Conservation (phyloP, 1,140 invertebrate species). For the Idris sp. region DNA sequence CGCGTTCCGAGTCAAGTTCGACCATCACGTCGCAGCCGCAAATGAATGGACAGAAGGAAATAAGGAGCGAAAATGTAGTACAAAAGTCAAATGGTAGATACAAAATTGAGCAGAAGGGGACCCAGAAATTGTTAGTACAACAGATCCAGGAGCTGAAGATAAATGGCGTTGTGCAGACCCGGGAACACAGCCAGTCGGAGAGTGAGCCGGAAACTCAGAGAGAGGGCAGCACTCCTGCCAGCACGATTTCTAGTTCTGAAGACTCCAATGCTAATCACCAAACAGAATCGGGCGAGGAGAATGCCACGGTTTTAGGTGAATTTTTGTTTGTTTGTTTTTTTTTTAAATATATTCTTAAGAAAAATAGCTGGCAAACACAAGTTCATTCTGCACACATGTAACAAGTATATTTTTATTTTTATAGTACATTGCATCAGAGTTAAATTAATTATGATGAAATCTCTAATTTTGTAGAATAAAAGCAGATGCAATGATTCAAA, state of each 20-base stretch:
- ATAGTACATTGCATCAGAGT: too few relatives aligned
- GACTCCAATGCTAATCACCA: slow-evolving; percentile 71
- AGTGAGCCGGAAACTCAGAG: slow-evolving; percentile 71
- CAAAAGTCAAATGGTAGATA: slow-evolving; percentile 70
- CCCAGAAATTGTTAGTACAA: slow-evolving; percentile 66
- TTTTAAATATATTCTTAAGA: too few relatives aligned
- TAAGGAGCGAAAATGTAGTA: slow-evolving; percentile 66
- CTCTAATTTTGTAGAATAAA: slow-evolving; percentile 51
- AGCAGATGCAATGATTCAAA: slow-evolving; percentile 47
- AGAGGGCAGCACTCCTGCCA: slow-evolving; percentile 74
- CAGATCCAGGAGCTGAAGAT: slow-evolving; percentile 72
- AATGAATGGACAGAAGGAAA: slow-evolving; percentile 71
- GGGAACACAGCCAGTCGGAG: slow-evolving; percentile 67
- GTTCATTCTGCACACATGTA: too few relatives aligned
- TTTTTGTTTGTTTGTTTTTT: slow-evolving; percentile 24
- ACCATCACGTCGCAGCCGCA: slow-evolving; percentile 62
- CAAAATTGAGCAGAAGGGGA: slow-evolving; percentile 65
- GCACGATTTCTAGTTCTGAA: slow-evolving; percentile 74
- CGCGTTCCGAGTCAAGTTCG: slow-evolving; percentile 72
- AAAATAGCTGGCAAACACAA: too few relatives aligned
- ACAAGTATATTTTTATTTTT: too few relatives aligned
- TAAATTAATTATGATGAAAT: slow-evolving; percentile 39
- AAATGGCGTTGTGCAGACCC: slow-evolving; percentile 68
- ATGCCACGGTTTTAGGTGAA: slow-evolving; percentile 71
- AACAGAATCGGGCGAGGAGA: slow-evolving; percentile 69